Conservation (phyloP, 2,113 vertebrate species). For the Beaufortia kweichowensis region DNA sequence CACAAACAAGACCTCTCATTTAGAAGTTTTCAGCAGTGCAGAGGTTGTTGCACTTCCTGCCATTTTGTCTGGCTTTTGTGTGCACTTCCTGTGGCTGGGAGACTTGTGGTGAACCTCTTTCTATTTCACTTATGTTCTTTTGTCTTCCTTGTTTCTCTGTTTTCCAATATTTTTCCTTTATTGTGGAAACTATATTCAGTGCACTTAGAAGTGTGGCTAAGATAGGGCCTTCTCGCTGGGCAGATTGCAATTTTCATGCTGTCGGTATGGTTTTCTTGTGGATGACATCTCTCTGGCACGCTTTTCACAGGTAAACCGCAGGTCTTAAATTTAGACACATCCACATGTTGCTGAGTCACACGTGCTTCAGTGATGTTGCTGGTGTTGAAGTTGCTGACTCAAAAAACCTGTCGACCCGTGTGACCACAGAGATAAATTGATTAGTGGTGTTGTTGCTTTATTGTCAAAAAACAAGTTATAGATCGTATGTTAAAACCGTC, state of each 20-base stretch:
- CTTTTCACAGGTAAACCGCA: conserved; percentile 50
- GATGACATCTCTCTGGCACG: conserved; percentile 61
- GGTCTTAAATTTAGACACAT: conserved; percentile 64
- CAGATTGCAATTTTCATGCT: conserved; percentile 71
- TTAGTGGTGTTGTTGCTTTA: conserved; percentile 18
- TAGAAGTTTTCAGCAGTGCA: conserved; percentile 29
- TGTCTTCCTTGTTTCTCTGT: conserved; percentile 11
- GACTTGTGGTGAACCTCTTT: conserved; percentile 11
- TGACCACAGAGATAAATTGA: background rate
- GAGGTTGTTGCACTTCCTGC: conserved; percentile 27
- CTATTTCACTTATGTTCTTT: background rate
- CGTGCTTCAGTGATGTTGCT: conserved; percentile 47
- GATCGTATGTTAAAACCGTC: conserved; percentile 54
- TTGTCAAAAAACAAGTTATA: conserved; percentile 47
- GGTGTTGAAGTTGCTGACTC: conserved; percentile 37
- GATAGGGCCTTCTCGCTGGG: conserved; percentile 56
- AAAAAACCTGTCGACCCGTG: background rate
- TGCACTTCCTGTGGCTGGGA: conserved; percentile 4
- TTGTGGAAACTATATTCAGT: conserved; percentile 11
- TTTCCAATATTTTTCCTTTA: conserved; percentile 22
- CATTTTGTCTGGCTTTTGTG: background rate
- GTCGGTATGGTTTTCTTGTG: conserved; percentile 60
- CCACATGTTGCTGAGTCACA: conserved; percentile 54
- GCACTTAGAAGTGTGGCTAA: background rate
- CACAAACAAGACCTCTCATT: conserved; percentile 2